A percentile compares a stretch with the other conserved stretches of the same genome.
Evolutionary conservation across 2,113 vertebrate genomes (phyloP).

Genomic region (Guaruba guarouba): DNA sequence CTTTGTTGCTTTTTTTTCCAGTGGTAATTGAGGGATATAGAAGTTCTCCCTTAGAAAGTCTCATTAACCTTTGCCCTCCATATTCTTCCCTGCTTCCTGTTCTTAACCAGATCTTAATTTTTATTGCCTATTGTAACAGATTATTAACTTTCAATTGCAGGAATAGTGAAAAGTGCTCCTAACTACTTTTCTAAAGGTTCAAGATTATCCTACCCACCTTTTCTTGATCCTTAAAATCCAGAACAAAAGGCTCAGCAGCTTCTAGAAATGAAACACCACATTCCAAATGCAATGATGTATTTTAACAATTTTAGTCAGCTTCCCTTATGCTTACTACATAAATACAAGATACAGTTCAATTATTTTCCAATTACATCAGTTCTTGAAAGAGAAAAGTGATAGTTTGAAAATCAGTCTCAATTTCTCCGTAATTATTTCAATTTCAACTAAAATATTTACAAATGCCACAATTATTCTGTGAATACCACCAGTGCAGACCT

Average conservation of each 20-base stretch:
- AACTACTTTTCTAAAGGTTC: not conserved
- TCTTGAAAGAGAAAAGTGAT: not conserved
- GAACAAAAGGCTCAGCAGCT: not conserved
- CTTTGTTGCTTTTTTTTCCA: not conserved
- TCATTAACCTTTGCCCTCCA: not conserved
- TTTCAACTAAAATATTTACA: not conserved
- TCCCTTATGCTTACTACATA: not conserved
- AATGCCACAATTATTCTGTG: not conserved
- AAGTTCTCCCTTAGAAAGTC: not conserved
- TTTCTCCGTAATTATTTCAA: not conserved
- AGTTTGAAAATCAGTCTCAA: not conserved
- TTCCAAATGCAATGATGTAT: not conserved
- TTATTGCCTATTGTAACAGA: not conserved
- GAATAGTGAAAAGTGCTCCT: not conserved
- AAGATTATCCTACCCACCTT: not conserved
- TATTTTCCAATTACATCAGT: not conserved
- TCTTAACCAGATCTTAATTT: not conserved
- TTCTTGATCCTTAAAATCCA: not conserved
- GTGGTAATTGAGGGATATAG: not conserved
- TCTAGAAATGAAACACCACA: not conserved
- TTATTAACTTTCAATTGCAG: not conserved
- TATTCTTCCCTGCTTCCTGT: not conserved
- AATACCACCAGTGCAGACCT: not conserved
- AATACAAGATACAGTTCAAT: not conserved
- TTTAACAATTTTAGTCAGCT: not conserved